A percentile compares a stretch with the other conserved stretches of the same genome.
These are phyloP conservation scores for Oxycera nigricornis DNA, from an alignment of 2,888 invertebrate species.

Conservation along the genomic window DNA sequence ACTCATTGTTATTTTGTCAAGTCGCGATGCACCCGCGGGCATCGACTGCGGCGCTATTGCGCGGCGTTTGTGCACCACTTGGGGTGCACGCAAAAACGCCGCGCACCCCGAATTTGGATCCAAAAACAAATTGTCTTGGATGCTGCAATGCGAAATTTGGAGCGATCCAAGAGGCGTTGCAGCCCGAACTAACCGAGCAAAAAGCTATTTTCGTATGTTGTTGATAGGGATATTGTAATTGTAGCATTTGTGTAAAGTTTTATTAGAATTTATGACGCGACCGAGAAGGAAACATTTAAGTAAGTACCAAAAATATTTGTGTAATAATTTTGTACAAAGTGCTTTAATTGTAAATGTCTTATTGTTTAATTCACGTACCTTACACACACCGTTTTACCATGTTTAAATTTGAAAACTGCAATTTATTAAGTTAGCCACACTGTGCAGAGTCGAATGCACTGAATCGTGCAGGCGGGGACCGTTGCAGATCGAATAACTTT, in stretches of 20 bases:
- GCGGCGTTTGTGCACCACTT: slow-evolving; percentile 15
- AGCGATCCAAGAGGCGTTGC: slow-evolving; percentile 37
- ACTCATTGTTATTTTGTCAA: slow-evolving; percentile 25
- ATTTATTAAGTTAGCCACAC: background rate
- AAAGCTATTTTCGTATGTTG: slow-evolving; percentile 40
- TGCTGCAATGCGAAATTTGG: slow-evolving; percentile 43
- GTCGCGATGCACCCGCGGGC: background rate
- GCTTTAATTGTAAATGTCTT: slow-evolving; percentile 20
- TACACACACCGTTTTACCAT: background rate
- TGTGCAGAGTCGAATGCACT: background rate
- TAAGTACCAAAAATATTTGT: slow-evolving; percentile 29
- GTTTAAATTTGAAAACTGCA: background rate
- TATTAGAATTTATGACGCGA: background rate
- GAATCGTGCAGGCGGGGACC: background rate
- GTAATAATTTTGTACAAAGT: slow-evolving; percentile 38
- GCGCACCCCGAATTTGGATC: slow-evolving; percentile 11
- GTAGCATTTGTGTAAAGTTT: slow-evolving; percentile 18
- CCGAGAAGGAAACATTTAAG: background rate
- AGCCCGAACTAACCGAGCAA: background rate
- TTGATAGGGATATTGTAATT: slow-evolving; percentile 22
- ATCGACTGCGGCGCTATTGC: background rate
- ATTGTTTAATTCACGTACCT: slow-evolving; percentile 16
- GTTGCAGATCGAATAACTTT: slow-evolving; percentile 29
- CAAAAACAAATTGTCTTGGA: slow-evolving; percentile 31
- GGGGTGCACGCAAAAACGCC: slow-evolving; percentile 10